Conservation (phyloP, 2,888 invertebrate genomes). For the Choreutis nemorana region DNA sequence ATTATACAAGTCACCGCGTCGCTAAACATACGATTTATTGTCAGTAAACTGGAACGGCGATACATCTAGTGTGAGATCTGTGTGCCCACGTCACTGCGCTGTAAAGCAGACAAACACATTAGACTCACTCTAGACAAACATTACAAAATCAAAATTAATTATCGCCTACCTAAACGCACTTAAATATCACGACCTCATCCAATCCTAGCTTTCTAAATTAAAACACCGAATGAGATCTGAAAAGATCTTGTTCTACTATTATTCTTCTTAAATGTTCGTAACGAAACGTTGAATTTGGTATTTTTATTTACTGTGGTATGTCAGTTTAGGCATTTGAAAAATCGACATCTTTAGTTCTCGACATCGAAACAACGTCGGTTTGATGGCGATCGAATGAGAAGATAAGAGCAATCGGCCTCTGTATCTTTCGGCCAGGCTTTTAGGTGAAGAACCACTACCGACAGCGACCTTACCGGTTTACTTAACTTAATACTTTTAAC, state of each 20-base stretch:
- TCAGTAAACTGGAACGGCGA: constrained; percentile 50
- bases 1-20: constrained; percentile 59
- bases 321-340: constrained; percentile 31
- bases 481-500: constrained; percentile 48
- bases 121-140: constrained; percentile 41
- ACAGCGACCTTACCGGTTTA: constrained; percentile 36
- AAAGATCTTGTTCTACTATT: too few species aligned
- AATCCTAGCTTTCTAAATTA: too few species aligned
- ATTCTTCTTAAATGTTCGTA: too few species aligned
- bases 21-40: constrained; percentile 63
- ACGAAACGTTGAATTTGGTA: constrained; percentile 26
- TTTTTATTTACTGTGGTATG: constrained; percentile 27
- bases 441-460: constrained; percentile 36
- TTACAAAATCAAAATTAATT: constrained; percentile 20
- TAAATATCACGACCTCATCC: constrained; percentile 3
- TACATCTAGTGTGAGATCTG: constrained; percentile 50
- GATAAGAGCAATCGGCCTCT: constrained; percentile 41
- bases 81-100: constrained; percentile 26
- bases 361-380: constrained; percentile 32
- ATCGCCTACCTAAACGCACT: constrained; percentile 7
- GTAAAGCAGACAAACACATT: constrained; percentile 33
- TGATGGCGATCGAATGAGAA: constrained; percentile 36
- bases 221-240: too few species aligned
- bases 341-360: constrained; percentile 31
- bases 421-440: constrained; percentile 42